Conservation (phyloP, 2,797 vertebrate genomes). For the Sebastes vulpes region DNA sequence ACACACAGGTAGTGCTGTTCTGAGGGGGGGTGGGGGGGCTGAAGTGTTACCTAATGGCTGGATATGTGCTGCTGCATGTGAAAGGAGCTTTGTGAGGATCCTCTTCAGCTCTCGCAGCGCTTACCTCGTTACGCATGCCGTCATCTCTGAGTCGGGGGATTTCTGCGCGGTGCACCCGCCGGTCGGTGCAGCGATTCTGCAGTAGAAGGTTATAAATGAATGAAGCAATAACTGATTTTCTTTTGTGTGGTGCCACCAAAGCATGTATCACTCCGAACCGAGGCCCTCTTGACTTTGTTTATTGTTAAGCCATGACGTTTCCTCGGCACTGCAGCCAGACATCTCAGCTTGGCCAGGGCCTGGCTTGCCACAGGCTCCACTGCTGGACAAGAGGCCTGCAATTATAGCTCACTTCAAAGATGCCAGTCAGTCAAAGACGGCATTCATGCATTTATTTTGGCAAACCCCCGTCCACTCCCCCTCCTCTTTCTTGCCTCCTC, state of each 20-base stretch:
- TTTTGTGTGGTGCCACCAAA: constrained; percentile 44
- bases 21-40: constrained; percentile 14
- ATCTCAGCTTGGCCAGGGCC: constrained; percentile 67
- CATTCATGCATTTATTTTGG: constrained; percentile 87
- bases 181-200: not conserved
- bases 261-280: constrained; percentile 36
- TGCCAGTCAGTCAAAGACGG: constrained; percentile 83
- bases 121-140: constrained; percentile 30
- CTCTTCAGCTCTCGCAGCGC: constrained; percentile 26
- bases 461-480: constrained; percentile 65
- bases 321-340: constrained; percentile 70
- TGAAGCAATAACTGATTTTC: constrained; percentile 27
- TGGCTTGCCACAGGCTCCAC: constrained; percentile 80
- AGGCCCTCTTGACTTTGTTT: constrained; percentile 70
- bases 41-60: constrained; percentile 69
- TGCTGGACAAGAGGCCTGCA: constrained; percentile 81
- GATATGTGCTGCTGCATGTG: constrained; percentile 36
- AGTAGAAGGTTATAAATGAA: not conserved
- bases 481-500: constrained; percentile 63
- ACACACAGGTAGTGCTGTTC: constrained; percentile 74
- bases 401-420: constrained; percentile 87
- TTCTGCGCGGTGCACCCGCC: constrained; percentile 4
- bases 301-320: constrained; percentile 76
- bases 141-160: constrained; percentile 36
- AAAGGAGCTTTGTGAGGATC: constrained; percentile 77